phyloP scores from a whole-genome alignment of 92 coral and sea anemone genomes.

The Scolanthus callimorphus region DNA sequence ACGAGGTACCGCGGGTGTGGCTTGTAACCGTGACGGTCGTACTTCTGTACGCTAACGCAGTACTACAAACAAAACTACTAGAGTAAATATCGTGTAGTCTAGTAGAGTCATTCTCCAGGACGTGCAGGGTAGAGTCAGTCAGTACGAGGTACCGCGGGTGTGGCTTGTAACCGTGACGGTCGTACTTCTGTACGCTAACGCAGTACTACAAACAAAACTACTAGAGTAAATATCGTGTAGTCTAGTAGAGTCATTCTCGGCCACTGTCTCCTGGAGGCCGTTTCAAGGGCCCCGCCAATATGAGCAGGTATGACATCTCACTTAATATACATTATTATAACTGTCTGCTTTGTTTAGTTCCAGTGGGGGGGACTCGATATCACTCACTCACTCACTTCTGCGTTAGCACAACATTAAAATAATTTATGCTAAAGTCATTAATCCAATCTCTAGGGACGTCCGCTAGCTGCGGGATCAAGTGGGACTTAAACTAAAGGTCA shows the following conservation, averaged over 20 bases:
- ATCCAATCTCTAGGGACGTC: too few relatives aligned
- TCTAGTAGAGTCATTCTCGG: neutral
- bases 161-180: slow-evolving; percentile 94
- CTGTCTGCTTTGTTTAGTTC: too few relatives aligned
- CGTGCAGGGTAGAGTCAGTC: slow-evolving; percentile 80
- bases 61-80: slow-evolving; percentile 44
- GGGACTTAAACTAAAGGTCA: too few relatives aligned
- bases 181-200: slow-evolving; percentile 84
- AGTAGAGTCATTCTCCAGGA: neutral
- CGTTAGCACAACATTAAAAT: too few relatives aligned
- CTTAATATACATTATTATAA: too few relatives aligned
- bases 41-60: slow-evolving; percentile 81
- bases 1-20: slow-evolving; percentile 75
- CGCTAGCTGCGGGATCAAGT: too few relatives aligned
- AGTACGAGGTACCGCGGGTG: slow-evolving; percentile 75
- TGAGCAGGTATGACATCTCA: too few relatives aligned
- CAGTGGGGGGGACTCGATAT: too few relatives aligned
- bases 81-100: neutral
- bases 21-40: slow-evolving; percentile 96
- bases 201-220: slow-evolving; percentile 60
- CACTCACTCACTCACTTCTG: too few relatives aligned
- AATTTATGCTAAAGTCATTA: too few relatives aligned
- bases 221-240: neutral
- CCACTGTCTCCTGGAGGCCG: too few relatives aligned
- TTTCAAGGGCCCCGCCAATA: too few relatives aligned